Base-by-base conservation (phyloP, 2,113 vertebrate genomes). In the Sinocyclocheilus grahami region DNA sequence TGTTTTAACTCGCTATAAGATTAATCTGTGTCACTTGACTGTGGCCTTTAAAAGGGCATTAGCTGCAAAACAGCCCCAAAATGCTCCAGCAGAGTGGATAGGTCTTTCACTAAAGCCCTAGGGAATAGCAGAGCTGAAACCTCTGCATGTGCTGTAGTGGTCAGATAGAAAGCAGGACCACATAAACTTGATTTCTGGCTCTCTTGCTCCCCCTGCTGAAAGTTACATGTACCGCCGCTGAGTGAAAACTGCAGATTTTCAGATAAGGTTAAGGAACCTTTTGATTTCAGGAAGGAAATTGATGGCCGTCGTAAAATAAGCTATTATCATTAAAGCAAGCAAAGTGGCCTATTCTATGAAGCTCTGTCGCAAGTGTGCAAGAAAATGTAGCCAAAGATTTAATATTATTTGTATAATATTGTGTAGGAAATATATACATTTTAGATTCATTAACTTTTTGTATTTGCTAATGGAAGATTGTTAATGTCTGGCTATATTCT, bases 201-300 rank as follows among this genome's bases (percentile, higher is more conserved):
- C 80, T 90, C 92, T 90, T 94, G 92, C 94, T 63, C 93, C 94
- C 93, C 94, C 94, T 94, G 92, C 88, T 93, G 93, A 79, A 84
- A 16, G 6, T 18, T 16, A 33, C 24, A n/a, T 16, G 39, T 11
- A 30, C 4, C 2, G 30, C 48, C 18, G 55, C 58, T 42, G 16
- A 12, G 0, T 20, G 53, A 63, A 82, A 60, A 51, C 46, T 0
- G 65, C n/a, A 24, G 11, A 83, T 87, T 77, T 62, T 24, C 12
- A 27, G 67, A 71, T 10, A 71, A 39, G 18, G 48, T 16, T 39
- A 24, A 80, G 39, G 22, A 39, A 82, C 18, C 51, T 69, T 84
- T 85, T 69, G 22, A 58, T 65, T 86, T 84, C 87, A 84, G 46
- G 80, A 58, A 20, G 46, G 39, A 60, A 81, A 60, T 48, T 76